Percentiles rank a stretch among this genome's conserved stretches.
Conservation (phyloP, 2,113 vertebrate genomes). For the Proterorhinus semilunaris region DNA sequence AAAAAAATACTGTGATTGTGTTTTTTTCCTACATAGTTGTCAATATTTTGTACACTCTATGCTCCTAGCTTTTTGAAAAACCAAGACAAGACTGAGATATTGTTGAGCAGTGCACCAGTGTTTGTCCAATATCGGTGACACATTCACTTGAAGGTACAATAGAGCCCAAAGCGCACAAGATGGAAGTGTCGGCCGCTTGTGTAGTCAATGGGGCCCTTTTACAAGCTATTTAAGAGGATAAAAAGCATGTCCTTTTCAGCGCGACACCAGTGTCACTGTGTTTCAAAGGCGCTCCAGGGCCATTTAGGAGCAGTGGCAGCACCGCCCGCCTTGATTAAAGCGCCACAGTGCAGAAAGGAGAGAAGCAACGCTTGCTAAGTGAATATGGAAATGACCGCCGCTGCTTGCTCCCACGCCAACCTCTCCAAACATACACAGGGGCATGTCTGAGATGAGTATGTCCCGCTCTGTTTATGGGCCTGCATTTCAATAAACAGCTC, state of each 20-base stretch:
- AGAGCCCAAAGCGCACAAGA: slow-evolving; percentile 50
- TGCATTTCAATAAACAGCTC: background rate
- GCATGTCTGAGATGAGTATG: slow-evolving; percentile 13
- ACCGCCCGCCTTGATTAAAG: slow-evolving; percentile 66
- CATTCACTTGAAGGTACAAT: slow-evolving; percentile 54
- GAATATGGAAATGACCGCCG: slow-evolving; percentile 66
- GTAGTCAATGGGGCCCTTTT: slow-evolving; percentile 69
- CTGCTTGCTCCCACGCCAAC: slow-evolving; percentile 40
- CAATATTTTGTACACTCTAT: slow-evolving; percentile 27
- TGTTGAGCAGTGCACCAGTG: slow-evolving; percentile 32
- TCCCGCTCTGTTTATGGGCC: slow-evolving; percentile 26
- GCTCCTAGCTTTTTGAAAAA: slow-evolving; percentile 19
- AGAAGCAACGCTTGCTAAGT: slow-evolving; percentile 57
- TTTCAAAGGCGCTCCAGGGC: slow-evolving; percentile 68
- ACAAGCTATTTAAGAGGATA: slow-evolving; percentile 68
- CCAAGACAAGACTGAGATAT: slow-evolving; percentile 19
- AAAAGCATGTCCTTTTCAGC: slow-evolving; percentile 68
- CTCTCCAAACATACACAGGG: slow-evolving; percentile 30
- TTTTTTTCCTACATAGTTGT: background rate
- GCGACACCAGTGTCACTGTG: slow-evolving; percentile 59
- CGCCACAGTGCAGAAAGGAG: slow-evolving; percentile 53
- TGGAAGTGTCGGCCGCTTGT: slow-evolving; percentile 56
- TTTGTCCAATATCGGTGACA: slow-evolving; percentile 43
- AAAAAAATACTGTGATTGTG: too few species aligned
- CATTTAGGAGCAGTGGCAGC: slow-evolving; percentile 57